Evolutionary conservation across 2,888 invertebrate species (phyloP).

Genomic region (Melipona bicolor): DNA sequence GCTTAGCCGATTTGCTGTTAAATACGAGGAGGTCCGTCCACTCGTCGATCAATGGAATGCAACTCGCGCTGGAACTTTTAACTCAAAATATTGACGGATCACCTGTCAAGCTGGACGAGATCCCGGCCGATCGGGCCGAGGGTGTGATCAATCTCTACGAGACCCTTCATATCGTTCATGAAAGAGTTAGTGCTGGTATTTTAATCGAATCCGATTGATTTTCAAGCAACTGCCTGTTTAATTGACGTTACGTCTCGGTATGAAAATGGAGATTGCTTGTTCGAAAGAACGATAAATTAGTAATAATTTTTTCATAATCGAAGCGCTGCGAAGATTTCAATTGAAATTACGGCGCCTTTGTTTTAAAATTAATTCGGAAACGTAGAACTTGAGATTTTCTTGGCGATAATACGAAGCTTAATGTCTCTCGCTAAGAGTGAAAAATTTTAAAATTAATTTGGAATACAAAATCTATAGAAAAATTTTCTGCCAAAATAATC

Average conservation of each 20-base stretch:
- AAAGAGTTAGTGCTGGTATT: constrained; percentile 51
- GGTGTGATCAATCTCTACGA: constrained; percentile 59
- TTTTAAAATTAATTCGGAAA: neutral
- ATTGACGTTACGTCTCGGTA: neutral
- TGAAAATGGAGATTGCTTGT: neutral
- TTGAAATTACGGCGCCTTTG: too few species aligned
- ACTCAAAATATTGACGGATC: constrained; percentile 49
- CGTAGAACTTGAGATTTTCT: neutral
- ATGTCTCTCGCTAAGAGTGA: too few species aligned
- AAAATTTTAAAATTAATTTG: neutral
- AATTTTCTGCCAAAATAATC: neutral
- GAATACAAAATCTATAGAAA: neutral
- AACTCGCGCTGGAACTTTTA: constrained; percentile 60
- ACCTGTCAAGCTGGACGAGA: constrained; percentile 37
- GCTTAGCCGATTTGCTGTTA: constrained; percentile 53
- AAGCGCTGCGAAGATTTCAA: too few species aligned
- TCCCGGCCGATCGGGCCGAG: neutral
- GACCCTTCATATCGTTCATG: constrained; percentile 48
- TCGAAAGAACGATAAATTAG: neutral
- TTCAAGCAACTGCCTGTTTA: too few species aligned
- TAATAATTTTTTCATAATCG: neutral
- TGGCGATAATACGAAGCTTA: too few species aligned
- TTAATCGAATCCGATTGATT: neutral
- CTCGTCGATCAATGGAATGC: constrained; percentile 48
- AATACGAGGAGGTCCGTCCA: constrained; percentile 31